Evolutionary conservation across 64 coral and sea anemone genomes (phyloP).

Genomic region (Montipora sp.): DNA sequence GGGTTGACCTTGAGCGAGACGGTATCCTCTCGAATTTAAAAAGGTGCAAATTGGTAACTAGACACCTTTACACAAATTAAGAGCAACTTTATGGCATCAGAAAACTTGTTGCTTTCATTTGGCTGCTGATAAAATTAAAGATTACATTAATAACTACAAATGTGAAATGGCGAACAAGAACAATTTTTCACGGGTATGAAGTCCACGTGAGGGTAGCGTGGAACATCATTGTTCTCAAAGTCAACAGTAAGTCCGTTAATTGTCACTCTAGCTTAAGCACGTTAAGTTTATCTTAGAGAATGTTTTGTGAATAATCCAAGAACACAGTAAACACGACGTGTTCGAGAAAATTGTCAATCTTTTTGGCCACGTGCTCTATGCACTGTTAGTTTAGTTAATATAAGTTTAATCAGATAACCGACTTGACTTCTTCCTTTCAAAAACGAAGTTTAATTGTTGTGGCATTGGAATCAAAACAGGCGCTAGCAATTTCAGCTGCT

Average conservation of each 20-base stretch:
- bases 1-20: too few relatives aligned
- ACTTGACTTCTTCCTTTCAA: too few relatives aligned
- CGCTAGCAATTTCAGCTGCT: background rate
- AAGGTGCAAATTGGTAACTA: too few relatives aligned
- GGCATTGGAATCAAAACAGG: background rate
- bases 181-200: too few relatives aligned
- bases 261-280: background rate
- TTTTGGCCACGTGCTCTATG: background rate
- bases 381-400: background rate
- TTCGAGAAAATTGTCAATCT: background rate
- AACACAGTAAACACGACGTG: background rate
- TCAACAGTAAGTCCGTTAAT: background rate
- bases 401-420: background rate
- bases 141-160: too few relatives aligned
- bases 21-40: too few relatives aligned
- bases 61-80: too few relatives aligned
- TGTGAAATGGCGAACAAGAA: too few relatives aligned
- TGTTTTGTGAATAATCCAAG: background rate
- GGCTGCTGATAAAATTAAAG: too few relatives aligned
- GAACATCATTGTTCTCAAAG: background rate
- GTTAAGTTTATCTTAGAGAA: background rate
- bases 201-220: constrained; percentile 13
- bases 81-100: too few relatives aligned
- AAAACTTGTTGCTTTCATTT: too few relatives aligned
- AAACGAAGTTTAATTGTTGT: background rate